phyloP scores from a whole-genome alignment of 2,888 invertebrate species.

The Lumbricus terrestris region DNA sequence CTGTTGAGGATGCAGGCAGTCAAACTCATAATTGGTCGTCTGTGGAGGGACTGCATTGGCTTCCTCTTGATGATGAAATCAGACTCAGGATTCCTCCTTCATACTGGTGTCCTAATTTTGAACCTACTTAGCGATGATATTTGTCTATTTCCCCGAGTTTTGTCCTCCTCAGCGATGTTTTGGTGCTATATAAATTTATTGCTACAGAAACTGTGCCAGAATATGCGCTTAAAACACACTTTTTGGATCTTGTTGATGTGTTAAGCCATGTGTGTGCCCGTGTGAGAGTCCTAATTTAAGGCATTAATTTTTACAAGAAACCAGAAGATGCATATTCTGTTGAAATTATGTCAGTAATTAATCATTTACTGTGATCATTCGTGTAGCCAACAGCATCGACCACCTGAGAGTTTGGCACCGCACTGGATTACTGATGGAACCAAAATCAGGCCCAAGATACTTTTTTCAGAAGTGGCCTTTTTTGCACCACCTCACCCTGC shows the following conservation, averaged over 20 bases:
- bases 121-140: background rate
- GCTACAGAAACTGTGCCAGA: too few relatives aligned
- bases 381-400: background rate
- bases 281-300: too few relatives aligned
- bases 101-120: background rate
- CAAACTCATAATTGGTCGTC: background rate
- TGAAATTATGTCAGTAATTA: background rate
- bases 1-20: background rate
- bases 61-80: background rate
- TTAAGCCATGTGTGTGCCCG: too few relatives aligned
- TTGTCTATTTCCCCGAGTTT: background rate
- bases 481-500: background rate
- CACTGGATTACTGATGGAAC: background rate
- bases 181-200: too few relatives aligned
- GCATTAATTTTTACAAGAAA: too few relatives aligned
- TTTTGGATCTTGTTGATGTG: too few relatives aligned
- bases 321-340: background rate
- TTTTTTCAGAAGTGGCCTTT: background rate
- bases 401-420: background rate
- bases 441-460: background rate
- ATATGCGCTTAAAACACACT: too few relatives aligned
- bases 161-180: too few relatives aligned
- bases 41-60: too few relatives aligned
- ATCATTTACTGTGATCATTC: too few relatives aligned
- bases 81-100: background rate